A percentile compares a stretch with the other conserved stretches of the same genome.
Conservation (phyloP, 2,113 vertebrate genomes). For the Aphelocoma coerulescens region DNA sequence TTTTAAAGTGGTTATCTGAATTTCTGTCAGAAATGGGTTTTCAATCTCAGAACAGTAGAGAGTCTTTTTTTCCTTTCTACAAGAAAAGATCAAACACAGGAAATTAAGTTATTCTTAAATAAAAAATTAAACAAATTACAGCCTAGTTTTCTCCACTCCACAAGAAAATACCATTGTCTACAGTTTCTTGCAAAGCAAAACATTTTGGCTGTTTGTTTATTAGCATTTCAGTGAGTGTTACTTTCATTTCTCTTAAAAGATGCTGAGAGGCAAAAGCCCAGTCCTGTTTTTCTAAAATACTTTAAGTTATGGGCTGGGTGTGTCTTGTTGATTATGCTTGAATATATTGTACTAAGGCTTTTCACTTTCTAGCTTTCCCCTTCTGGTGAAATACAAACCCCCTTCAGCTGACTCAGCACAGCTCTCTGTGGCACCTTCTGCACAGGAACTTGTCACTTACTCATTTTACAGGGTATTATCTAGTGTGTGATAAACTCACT, state of each 20-base stretch:
- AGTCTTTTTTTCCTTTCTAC: background rate
- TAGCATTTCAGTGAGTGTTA: background rate
- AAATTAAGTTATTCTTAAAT: background rate
- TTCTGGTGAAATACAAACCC: background rate
- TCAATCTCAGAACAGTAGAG: background rate
- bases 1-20: background rate
- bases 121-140: background rate
- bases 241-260: background rate
- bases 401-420: background rate
- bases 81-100: background rate
- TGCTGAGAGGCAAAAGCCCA: background rate
- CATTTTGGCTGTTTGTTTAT: background rate
- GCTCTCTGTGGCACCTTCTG: background rate
- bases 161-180: background rate
- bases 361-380: background rate
- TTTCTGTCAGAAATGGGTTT: background rate
- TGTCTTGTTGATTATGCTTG: background rate
- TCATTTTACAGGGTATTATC: background rate
- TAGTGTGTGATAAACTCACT: background rate
- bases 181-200: background rate
- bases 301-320: background rate
- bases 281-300: background rate
- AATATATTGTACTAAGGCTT: background rate
- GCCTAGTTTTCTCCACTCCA: background rate
- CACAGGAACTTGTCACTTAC: background rate